Base-by-base conservation (phyloP, 64 coral and sea anemone genomes). In the Pocillopora damicornis region DNA sequence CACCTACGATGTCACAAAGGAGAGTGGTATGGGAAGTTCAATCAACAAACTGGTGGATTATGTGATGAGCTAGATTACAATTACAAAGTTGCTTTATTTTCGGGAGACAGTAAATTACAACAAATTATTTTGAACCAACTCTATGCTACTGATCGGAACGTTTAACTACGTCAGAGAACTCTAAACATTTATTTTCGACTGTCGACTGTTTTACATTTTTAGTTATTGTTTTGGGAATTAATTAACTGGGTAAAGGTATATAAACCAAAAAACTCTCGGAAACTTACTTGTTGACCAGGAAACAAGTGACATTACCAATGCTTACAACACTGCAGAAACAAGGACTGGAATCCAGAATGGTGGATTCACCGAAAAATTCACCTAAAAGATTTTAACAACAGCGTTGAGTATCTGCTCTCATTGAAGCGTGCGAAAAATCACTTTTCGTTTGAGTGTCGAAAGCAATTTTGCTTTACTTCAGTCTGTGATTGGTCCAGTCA, bases 261-360 rank as follows among this genome's bases (percentile, higher is more conserved):
- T 74, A 23, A 59, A 56, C 15, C 13, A 4, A 37, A 51, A 51
- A 7, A 51, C 42, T 0, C 42, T 22, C 9, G 18, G 36, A 45
- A n/a, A 78, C 93, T 92, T 91, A 99, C 96, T 91, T 99, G 90
- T 95, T 98, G 13, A 99, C 73, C 17, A 99, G 76, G 20, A 92
- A 99, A 62, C 96, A 99, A 18, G 93, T 99, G 58, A 95, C 96
- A 20, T 61, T 88, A 2, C 96, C 93, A 62, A 95, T 95, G 15
- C 90, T 93, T 75, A 90, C 88, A 20, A 92, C 83, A 56, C 90
- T 99, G 79, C 94, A 96, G 61, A 96, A 96, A 83, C 94, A 93
- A 16, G 91, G 94, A 37, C 82, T 73, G 56, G 83, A 88, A 63
- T 95, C 93, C 0, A 95, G 83, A 45, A 99, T 34, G 51, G 79